Base-by-base conservation (phyloP, 2,797 vertebrate genomes). In the Enteromius mattozi region DNA sequence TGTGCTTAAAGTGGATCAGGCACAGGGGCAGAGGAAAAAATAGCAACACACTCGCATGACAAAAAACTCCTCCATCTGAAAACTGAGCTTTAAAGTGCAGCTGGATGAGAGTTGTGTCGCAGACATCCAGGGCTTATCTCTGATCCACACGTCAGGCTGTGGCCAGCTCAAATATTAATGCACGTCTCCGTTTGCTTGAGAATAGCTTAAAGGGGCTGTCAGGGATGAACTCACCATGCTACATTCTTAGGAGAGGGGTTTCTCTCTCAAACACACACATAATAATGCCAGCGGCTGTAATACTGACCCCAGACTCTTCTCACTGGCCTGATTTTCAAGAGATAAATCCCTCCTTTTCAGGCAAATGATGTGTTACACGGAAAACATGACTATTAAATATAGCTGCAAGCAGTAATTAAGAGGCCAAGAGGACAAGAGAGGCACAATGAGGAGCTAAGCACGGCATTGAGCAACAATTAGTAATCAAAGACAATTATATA, bases 141-240 rank as follows among this genome's bases (percentile, higher is more conserved):
- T 70, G 68, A 76, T 78, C 72, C 82, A 76, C 59, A 33, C 71
- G 56, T 74, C 78, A 74, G 82, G 24, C 66, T 70, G 78, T 14
- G 80, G 56, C 61, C 86, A 56, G 30, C 66, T 82, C 68, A 78
- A 85, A 84, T 84, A 84, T 84, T 87, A 75, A 77, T 65, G 78
- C 51, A 61, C 59, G 40, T 61, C 78, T 65, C 49, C 30, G 13
- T 86, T 65, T 82, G 80, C 80, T 72, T 12, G 37, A 78, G 33
- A 83, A 78, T 66, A 40, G 82, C 61, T 75, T 54, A 37, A 77
- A 83, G 63, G 77, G 65, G 51, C 82, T 84, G 75, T 61, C 37
- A 49, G 27, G 30, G 66, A 24, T 84, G 76, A 19, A 63, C 40
- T 84, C 9, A 70, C 12, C 68, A 72, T 42, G 0, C 51, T 78